Evolutionary conservation across 92 coral and sea anemone genomes (phyloP), one percentile per base, ranked within the genome.

Genomic region (Pocillopora meandrina): DNA sequence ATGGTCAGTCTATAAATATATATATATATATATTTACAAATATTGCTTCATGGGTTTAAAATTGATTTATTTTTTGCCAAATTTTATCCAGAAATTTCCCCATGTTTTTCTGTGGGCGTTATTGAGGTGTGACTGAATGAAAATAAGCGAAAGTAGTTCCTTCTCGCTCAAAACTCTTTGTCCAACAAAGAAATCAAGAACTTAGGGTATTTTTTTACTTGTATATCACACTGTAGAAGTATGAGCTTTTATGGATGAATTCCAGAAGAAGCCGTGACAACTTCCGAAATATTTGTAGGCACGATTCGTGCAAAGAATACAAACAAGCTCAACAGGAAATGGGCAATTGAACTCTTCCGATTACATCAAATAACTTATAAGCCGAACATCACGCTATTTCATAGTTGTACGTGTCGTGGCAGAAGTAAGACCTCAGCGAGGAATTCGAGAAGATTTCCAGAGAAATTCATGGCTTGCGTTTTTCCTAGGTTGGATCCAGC

Each of bases 401-500:
- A 23, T 56, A 49, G 10, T 12, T n/a, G 26, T 47, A 55, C 86
- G 72, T 74, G 86, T 62, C 55, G 47, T 19, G 35, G 56, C 86
- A 14, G 20, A 35, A 34, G 69, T 82, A 23, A 71, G 26, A 61
- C 61, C 72, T 33, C 34, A 83, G 86, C 34, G 26, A n/a, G 52
- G 70, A 81, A 81, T 55, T 56, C 26, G 34, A 70, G 19, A 15
- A 12, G 72, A 42, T 42, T 64, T 23, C 8, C 21, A 7, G 56
- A 64, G 31, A 12, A 42, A 42, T 58, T 52, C 23, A 83, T 74
- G 80, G 73, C 86, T 73, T 83, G 86, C 57, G 76, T 62, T 82
- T 62, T 72, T 71, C 81, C 65, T 77, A 93, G 98, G 80, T 84
- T 93, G 69, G 98, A 94, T 90, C 98, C 98, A 13, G 90, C 98